These are phyloP conservation scores for Spheniscus mendiculus DNA, from an alignment of 2,113 vertebrate genomes.

Conservation along the genomic window DNA sequence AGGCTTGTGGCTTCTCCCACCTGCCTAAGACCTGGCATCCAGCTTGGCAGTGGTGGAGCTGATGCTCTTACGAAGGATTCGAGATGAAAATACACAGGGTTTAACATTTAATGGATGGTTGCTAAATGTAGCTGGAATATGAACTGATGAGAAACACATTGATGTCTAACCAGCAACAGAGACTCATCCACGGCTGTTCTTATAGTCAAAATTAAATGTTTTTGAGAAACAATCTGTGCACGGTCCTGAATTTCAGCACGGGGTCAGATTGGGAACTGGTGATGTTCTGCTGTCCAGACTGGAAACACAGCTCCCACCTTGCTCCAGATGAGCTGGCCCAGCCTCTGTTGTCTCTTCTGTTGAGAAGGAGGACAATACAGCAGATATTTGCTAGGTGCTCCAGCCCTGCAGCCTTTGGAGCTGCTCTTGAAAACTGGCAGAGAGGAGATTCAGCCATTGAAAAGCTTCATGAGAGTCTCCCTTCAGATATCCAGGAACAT, in stretches of 20 bases:
- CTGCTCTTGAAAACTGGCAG: not conserved
- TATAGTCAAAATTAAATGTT: slow-evolving; percentile 8
- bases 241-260: not conserved
- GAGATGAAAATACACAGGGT: not conserved
- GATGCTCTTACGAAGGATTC: not conserved
- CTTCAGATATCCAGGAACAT: not conserved
- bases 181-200: not conserved
- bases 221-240: slow-evolving; percentile 5
- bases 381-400: not conserved
- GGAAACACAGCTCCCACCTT: not conserved
- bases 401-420: not conserved
- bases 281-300: not conserved
- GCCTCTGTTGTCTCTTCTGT: not conserved
- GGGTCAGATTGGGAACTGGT: not conserved
- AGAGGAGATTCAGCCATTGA: not conserved
- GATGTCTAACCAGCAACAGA: slow-evolving; percentile 15
- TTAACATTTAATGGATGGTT: slow-evolving; percentile 27
- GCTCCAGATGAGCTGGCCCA: not conserved
- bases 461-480: not conserved
- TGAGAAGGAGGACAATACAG: not conserved
- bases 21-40: not conserved
- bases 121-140: slow-evolving; percentile 6
- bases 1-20: not conserved
- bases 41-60: not conserved
- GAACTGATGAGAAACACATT: slow-evolving; percentile 65